phyloP scores from a whole-genome alignment of 2,888 invertebrate species.

The Nymphalis urticae region DNA sequence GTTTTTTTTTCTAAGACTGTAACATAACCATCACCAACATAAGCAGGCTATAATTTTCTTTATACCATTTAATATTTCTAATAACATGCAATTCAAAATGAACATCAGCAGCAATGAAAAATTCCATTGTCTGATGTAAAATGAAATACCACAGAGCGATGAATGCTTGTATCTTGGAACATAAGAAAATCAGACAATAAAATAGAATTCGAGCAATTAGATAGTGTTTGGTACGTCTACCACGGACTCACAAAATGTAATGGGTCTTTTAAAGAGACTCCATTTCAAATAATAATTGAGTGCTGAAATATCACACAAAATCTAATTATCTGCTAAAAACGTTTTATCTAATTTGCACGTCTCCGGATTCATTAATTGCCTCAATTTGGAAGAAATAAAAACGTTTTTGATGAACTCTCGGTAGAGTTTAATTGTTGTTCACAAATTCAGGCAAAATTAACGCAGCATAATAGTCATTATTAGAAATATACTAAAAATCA shows the following conservation, averaged over 20 bases:
- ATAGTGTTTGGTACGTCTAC: slow-evolving; percentile 3
- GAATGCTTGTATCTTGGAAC: slow-evolving; percentile 10
- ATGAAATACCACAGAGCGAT: too few species aligned
- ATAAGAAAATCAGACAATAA: slow-evolving; percentile 22
- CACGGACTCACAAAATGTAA: slow-evolving; percentile 6
- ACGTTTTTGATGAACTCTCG: slow-evolving; percentile 10
- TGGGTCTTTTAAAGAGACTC: slow-evolving; percentile 5
- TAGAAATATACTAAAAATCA: neutral
- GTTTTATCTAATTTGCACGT: slow-evolving; percentile 19
- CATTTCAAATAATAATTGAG: slow-evolving; percentile 12
- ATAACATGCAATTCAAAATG: too few species aligned
- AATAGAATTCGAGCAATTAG: slow-evolving; percentile 34
- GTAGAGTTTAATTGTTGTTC: neutral
- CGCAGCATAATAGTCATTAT: neutral
- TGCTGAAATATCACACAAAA: slow-evolving; percentile 17
- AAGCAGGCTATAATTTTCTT: too few species aligned
- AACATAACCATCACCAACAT: too few species aligned
- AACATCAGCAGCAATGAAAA: too few species aligned
- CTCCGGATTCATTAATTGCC: slow-evolving; percentile 21
- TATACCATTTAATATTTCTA: too few species aligned
- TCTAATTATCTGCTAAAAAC: slow-evolving; percentile 22
- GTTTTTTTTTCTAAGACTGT: too few species aligned
- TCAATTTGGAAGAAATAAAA: slow-evolving; percentile 26
- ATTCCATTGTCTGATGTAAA: too few species aligned
- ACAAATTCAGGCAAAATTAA: neutral